Percentiles rank a stretch among this genome's conserved stretches.
These are phyloP conservation scores for Bacillus rossius DNA, from an alignment of 1,140 invertebrate species.

Conservation along the genomic window DNA sequence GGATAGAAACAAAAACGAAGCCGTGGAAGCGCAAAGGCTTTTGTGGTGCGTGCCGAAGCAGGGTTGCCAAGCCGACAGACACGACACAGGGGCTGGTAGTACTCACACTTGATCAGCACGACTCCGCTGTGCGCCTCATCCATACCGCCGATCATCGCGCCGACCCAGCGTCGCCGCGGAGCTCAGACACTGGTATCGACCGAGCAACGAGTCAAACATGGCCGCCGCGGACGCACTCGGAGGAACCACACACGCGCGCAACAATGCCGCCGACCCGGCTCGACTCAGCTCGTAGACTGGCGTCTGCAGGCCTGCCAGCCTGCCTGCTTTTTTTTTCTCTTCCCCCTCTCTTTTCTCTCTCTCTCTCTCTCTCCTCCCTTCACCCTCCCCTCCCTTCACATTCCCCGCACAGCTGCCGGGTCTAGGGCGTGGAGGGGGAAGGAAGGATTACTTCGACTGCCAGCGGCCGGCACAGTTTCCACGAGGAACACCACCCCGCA, in stretches of 20 bases:
- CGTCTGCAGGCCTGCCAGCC: background rate
- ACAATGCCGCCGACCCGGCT: constrained; percentile 1
- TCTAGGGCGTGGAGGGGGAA: too few relatives aligned
- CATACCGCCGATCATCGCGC: constrained; percentile 27
- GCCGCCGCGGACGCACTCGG: background rate
- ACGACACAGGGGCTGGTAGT: background rate
- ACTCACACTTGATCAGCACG: constrained; percentile 47
- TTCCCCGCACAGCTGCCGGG: too few relatives aligned
- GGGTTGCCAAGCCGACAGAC: too few relatives aligned
- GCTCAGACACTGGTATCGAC: background rate
- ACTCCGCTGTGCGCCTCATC: constrained; percentile 44
- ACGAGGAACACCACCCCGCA: too few relatives aligned
- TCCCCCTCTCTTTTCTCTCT: too few relatives aligned
- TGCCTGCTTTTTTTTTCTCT: background rate
- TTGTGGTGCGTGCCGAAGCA: too few relatives aligned
- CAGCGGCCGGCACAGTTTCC: too few relatives aligned
- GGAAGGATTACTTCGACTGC: too few relatives aligned
- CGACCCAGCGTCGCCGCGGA: constrained; percentile 3
- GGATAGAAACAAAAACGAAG: too few relatives aligned
- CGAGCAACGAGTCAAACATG: background rate
- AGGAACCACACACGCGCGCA: background rate
- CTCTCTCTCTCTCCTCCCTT: too few relatives aligned
- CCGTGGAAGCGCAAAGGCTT: too few relatives aligned
- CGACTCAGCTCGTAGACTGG: background rate
- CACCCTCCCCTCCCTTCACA: background rate